A percentile compares a stretch with the other conserved stretches of the same genome.
phyloP scores from a whole-genome alignment of 2,888 invertebrate species.

The Tenthredo amoena region DNA sequence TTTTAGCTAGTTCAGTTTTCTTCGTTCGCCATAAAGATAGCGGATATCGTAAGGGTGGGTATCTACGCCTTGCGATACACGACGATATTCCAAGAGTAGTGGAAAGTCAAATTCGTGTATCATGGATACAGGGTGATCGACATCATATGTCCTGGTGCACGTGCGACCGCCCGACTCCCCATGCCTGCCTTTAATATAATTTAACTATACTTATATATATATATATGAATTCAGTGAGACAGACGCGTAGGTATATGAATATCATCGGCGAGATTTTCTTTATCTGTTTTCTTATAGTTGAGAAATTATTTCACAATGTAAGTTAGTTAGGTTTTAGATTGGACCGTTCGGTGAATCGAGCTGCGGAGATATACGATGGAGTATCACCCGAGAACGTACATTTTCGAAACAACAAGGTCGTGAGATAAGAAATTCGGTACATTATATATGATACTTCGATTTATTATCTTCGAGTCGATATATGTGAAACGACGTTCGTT shows the following conservation, averaged over 20 bases:
- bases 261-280: background rate
- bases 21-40: background rate
- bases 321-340: background rate
- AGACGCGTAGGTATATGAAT: background rate
- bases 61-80: background rate
- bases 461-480: background rate
- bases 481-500: background rate
- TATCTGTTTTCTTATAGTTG: background rate
- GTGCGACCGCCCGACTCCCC: slow-evolving; percentile 13
- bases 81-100: background rate
- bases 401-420: background rate
- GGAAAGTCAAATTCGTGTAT: background rate
- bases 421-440: background rate
- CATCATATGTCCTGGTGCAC: slow-evolving; percentile 5
- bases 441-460: background rate
- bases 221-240: background rate
- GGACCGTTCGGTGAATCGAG: background rate
- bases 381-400: background rate
- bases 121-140: slow-evolving; percentile 31
- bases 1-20: slow-evolving; percentile 23
- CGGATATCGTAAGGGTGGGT: background rate
- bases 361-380: background rate
- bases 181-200: background rate
- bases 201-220: background rate
- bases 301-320: background rate